Base-by-base conservation (phyloP, 2,797 vertebrate genomes). In the Takifugu ocellatus region DNA sequence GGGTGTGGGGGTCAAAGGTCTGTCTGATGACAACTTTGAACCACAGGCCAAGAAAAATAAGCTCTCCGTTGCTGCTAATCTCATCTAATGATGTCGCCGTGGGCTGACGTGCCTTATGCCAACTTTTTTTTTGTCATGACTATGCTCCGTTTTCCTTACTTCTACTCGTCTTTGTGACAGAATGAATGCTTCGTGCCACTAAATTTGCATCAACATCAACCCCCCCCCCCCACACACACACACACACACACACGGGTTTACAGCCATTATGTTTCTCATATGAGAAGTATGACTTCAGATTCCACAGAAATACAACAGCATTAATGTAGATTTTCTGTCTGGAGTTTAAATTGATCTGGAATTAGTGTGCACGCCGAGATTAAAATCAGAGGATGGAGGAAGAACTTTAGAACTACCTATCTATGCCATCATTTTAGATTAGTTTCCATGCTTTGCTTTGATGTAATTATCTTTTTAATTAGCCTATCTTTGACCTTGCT, bases 401-500 rank as follows among this genome's bases (percentile, higher is more conserved):
- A 24, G 36, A 46, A 66, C 72, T 77, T 79, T 54, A 47, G 49
- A 61, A 68, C 31, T 24, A 60, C 52, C 53, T 26, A 71, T 2
- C 45, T 43, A 58, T 54, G 27, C 46, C 59, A 43, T 60, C 61
- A 8, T 53, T 70, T 58, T 49, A 71, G 57, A 77, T 70, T 56
- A 72, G 54, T 26, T 16, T 52, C 10, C 3, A 14, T 5, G 49
- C 58, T 60, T 31, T 59, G 8, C 63, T 66, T 62, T 64, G 51
- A 53, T 69, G 42, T 66, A 79, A 75, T 81, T 70, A 75, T 79
- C 66, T 76, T 81, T 79, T 77, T 74, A 78, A 85, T 79, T 78
- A 81, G 71, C 72, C 75, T 25, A 81, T 70, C 72, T 78, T 39
- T 77, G 73, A 75, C 78, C 78, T 81, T 83, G 59, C 68, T 58